These are phyloP conservation scores for Pyrrhopygopsis socrates DNA, from an alignment of 2,888 invertebrate species.

Conservation along the genomic window DNA sequence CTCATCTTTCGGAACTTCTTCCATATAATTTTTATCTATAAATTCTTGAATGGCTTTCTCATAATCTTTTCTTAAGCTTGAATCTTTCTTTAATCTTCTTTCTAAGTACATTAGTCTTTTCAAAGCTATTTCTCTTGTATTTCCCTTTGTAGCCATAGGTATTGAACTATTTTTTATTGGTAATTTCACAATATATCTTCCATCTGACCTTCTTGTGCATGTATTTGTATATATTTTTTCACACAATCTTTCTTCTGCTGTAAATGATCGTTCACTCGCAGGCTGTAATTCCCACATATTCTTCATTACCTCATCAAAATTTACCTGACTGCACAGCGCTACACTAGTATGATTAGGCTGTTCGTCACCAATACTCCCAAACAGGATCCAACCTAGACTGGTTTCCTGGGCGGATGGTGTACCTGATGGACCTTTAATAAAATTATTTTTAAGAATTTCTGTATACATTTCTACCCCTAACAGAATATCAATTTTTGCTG, in stretches of 20 bases:
- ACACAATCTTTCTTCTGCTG: conserved; percentile 37
- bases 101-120: conserved; percentile 11
- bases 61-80: conserved; percentile 24
- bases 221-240: conserved; percentile 33
- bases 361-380: conserved; percentile 28
- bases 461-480: conserved; percentile 47
- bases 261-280: background rate
- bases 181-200: conserved; percentile 39
- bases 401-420: conserved; percentile 56
- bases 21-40: conserved; percentile 24
- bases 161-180: conserved; percentile 24
- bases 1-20: conserved; percentile 36
- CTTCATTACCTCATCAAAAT: conserved; percentile 18
- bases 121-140: conserved; percentile 15
- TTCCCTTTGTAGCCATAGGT: conserved; percentile 6
- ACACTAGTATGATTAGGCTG: background rate
- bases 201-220: conserved; percentile 12
- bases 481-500: conserved; percentile 42
- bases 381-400: conserved; percentile 55
- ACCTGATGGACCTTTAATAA: conserved; percentile 44
- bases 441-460: conserved; percentile 22
- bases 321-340: conserved; percentile 19
- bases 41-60: conserved; percentile 43
- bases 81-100: conserved; percentile 16
- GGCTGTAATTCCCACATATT: conserved; percentile 31